Evolutionary conservation across 2,888 invertebrate genomes (phyloP), one percentile per base, ranked within the genome.

Genomic region (Scaptomyza tumidula): DNA sequence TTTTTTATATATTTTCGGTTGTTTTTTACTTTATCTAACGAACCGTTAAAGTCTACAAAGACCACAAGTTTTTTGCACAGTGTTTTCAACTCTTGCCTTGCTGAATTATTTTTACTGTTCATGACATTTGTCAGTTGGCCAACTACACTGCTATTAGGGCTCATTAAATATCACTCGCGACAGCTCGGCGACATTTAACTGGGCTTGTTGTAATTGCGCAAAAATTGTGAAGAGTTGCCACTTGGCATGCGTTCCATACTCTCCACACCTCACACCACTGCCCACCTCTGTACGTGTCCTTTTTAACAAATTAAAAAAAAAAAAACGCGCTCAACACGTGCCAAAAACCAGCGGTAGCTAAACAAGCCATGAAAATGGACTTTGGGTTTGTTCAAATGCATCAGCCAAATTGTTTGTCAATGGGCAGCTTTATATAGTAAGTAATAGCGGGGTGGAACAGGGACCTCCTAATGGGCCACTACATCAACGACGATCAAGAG

Each of bases 221-320:
- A 78, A 78, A 78, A 63, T 60, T 53, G 55, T 53, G 50, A 64
- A 54, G 57, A 65, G 59, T 60, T 16, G 59, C 62, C 59, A 53
- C 39, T 70, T 59, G 35, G 55, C 76, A 59, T 76, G 75, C 59
- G 56, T 73, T 48, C 7, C 41, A 9, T 16, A 10, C 41, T 5
- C 39, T 1, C 2, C 39, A 0, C 31, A 6, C 39, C 7, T 14
- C 7, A 6, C n/a, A n/a, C n/a, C n/a, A n/a, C n/a, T n/a, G n/a
- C n/a, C n/a, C n/a, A n/a, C n/a, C 14, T 1, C 44, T 41, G 44
- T 57, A 61, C 63, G 76, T 86, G 85, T 73, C 76, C 75, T 69
- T 83, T 87, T 82, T 78, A 87, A 68, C 78, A 75, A 85, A 83
- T 83, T 89, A 89, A 75, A 78, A 78, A 69, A 35, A 19, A 16